Base-by-base conservation (phyloP, 2,797 vertebrate species). In the Calcarius lapponicus region DNA sequence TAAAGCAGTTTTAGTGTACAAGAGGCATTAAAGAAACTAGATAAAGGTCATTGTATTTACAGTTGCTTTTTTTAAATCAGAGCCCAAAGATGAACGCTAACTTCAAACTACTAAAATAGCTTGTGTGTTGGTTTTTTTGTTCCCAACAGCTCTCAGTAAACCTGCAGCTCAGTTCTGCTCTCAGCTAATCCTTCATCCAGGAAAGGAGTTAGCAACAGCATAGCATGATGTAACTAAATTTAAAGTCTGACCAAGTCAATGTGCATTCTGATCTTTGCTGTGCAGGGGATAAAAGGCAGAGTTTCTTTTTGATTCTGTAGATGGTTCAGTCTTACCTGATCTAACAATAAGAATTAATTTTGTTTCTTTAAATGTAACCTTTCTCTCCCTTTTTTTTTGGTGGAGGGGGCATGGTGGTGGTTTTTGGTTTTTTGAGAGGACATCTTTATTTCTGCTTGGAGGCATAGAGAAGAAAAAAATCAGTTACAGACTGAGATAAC, bases 191-290 rank as follows among this genome's bases (percentile, higher is more conserved):
- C 58, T 92, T 36, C 73, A 61, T 19, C 28, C 56, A 88, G 74
- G 51, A 88, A 69, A 81, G 40, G 60, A 80, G 71, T 81, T 94
- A 84, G 70, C 45, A 86, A 17, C 45, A 90, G 66, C 34, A 65
- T 50, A 84, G 48, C 31, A 47, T 79, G 67, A 88, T 90, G 73
- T 94, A 93, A 91, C 84, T 97, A 90, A 96, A 83, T 88, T 95
- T 96, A 84, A 96, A 91, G 67, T 80, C 88, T 96, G 88, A 94
- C 73, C 66, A 64, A 90, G 79, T 92, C 72, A 61, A 0, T 24
- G 20, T 89, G 81, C 65, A 83, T 80, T 86, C 47, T 89, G 87
- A 91, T 95, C 71, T 72, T 51, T 81, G 20, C 64, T 85, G 42
- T 76, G 60, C 60, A n/a, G 11, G 13, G 14, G 17, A 14, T 2